These are phyloP conservation scores for Pocillopora verrucosa DNA, from an alignment of 64 coral and sea anemone genomes.

Conservation along the genomic window DNA sequence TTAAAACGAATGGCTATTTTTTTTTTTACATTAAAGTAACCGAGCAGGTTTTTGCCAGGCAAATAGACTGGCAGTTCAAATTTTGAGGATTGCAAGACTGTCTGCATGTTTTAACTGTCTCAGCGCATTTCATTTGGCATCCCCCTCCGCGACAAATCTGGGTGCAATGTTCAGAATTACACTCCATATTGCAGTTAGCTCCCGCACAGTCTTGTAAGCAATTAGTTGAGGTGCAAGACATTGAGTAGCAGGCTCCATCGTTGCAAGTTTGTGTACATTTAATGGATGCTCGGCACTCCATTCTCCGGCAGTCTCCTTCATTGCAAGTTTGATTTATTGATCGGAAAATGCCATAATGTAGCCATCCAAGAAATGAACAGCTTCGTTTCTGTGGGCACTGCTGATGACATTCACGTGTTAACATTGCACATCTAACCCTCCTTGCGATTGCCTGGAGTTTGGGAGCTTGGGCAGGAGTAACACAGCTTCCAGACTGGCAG, in stretches of 20 bases:
- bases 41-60: constrained; percentile 70
- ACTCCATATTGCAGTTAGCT: constrained; percentile 75
- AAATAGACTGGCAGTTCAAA: constrained; percentile 58
- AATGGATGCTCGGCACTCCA: constrained; percentile 39
- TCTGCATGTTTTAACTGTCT: constrained; percentile 59
- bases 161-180: constrained; percentile 66
- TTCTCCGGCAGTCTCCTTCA: constrained; percentile 50
- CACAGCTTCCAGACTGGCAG: constrained; percentile 61
- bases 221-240: constrained; percentile 60
- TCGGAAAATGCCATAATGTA: constrained; percentile 30
- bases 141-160: constrained; percentile 70
- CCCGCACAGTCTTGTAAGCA: constrained; percentile 79
- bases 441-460: constrained; percentile 44
- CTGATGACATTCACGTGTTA: constrained; percentile 62
- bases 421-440: constrained; percentile 25
- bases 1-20: neutral
- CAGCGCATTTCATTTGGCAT: constrained; percentile 73
- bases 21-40: constrained; percentile 56
- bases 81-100: constrained; percentile 66
- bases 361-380: constrained; percentile 61
- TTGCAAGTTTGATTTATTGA: constrained; percentile 41
- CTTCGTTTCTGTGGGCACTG: constrained; percentile 65
- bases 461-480: constrained; percentile 42
- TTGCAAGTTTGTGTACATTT: constrained; percentile 72
- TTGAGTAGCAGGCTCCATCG: constrained; percentile 64